A percentile compares a stretch with the other conserved stretches of the same genome.
These are phyloP conservation scores for Scaptodrosophila latifasciaeformis DNA, from an alignment of 2,888 invertebrate genomes.

Conservation along the genomic window DNA sequence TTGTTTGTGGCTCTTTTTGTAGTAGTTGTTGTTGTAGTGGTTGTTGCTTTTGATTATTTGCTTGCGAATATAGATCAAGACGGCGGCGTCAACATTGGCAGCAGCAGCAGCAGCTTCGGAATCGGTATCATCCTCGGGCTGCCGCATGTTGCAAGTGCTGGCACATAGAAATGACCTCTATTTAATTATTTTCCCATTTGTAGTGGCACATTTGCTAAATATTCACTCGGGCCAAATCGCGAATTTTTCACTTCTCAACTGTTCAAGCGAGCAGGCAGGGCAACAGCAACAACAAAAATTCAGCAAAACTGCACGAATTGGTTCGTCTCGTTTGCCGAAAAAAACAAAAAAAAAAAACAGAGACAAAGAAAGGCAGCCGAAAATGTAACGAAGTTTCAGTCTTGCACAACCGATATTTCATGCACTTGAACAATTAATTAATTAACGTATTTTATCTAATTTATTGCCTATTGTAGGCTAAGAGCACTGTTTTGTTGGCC, in stretches of 20 bases:
- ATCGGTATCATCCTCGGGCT: conserved; percentile 32
- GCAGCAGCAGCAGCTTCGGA: conserved; percentile 8
- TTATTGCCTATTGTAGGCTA: too few species aligned
- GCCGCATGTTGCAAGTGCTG: conserved; percentile 57
- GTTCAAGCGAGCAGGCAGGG: conserved; percentile 40
- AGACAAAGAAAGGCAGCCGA: not conserved
- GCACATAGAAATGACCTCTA: conserved; percentile 52
- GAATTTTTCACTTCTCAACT: conserved; percentile 38
- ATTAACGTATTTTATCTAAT: conserved; percentile 11
- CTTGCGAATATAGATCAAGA: conserved; percentile 13
- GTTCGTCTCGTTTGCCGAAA: conserved; percentile 1
- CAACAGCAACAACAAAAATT: conserved; percentile 23
- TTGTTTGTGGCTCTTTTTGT: too few species aligned
- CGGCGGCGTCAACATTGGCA: conserved; percentile 14
- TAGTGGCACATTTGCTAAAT: conserved; percentile 15
- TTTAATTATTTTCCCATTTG: conserved; percentile 38
- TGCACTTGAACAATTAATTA: conserved; percentile 23
- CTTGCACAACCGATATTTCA: conserved; percentile 34
- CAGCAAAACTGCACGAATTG: conserved; percentile 26
- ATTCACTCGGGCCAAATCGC: conserved; percentile 18
- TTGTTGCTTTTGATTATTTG: conserved; percentile 12
- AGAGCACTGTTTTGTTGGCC: conserved; percentile 27
- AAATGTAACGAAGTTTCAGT: conserved; percentile 24
- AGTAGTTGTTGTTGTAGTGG: conserved; percentile 19
- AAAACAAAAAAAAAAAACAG: conserved; percentile 15